These are phyloP conservation scores for Aromia moschata DNA, from an alignment of 2,888 invertebrate species.

Conservation along the genomic window DNA sequence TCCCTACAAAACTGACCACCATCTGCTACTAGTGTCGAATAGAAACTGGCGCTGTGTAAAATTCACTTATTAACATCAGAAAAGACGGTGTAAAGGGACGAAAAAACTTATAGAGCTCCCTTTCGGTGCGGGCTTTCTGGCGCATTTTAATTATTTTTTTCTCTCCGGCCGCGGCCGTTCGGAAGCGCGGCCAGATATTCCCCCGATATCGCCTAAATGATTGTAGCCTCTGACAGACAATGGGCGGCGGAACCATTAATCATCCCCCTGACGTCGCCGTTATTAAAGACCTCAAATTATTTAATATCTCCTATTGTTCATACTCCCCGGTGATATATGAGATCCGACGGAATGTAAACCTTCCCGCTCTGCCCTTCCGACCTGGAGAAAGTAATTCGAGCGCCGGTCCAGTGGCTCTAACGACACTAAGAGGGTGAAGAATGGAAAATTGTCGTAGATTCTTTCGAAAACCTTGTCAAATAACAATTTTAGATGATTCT, in stretches of 20 bases:
- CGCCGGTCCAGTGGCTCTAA: too few relatives aligned
- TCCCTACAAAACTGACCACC: too few relatives aligned
- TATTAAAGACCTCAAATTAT: conserved; percentile 32
- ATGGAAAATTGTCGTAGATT: too few relatives aligned
- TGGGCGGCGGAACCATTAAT: conserved; percentile 24
- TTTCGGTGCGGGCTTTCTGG: too few relatives aligned
- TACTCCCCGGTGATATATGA: conserved; percentile 26
- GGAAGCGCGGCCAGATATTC: conserved; percentile 14
- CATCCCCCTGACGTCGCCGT: conserved; percentile 37
- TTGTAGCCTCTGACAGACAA: conserved; percentile 42
- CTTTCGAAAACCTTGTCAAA: too few relatives aligned
- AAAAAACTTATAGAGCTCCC: too few relatives aligned
- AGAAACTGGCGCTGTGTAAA: too few relatives aligned
- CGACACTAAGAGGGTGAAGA: too few relatives aligned
- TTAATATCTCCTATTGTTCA: conserved; percentile 30
- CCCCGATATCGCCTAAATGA: conserved; percentile 26
- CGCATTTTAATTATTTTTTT: background rate
- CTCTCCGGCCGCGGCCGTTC: background rate
- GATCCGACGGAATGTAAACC: conserved; percentile 20
- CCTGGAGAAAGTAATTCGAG: background rate
- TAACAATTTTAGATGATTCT: too few relatives aligned
- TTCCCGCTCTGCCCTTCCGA: background rate
- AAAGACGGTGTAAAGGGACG: too few relatives aligned
- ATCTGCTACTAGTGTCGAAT: too few relatives aligned
- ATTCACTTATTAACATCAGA: too few relatives aligned